These are phyloP conservation scores for Monodelphis domestica DNA, from an alignment of 2,797 vertebrate species.

Conservation along the genomic window DNA sequence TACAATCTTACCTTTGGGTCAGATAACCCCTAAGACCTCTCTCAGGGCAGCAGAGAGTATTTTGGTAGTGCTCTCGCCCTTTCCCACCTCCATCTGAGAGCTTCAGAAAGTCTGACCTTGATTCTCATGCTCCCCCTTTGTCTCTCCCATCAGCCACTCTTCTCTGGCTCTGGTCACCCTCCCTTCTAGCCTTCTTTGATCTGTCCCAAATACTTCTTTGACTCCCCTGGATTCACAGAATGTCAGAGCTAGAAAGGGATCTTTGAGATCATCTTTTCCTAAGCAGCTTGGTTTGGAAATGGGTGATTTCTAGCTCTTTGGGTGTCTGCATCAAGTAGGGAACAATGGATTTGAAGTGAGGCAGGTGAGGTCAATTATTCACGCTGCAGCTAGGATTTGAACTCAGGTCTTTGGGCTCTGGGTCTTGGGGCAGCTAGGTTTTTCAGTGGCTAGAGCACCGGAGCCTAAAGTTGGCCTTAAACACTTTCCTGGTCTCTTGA, in stretches of 20 bases:
- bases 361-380: background rate
- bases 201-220: background rate
- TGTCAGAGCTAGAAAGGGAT: background rate
- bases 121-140: constrained; percentile 4
- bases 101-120: constrained; percentile 8
- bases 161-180: background rate
- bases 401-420: background rate
- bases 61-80: background rate
- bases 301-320: background rate
- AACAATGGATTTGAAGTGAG: background rate
- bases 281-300: background rate
- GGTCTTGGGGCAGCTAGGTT: too few species aligned
- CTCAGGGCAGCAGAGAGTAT: constrained; percentile 8
- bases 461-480: too few species aligned
- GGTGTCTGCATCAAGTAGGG: background rate
- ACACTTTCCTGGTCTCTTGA: background rate
- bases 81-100: constrained; percentile 2
- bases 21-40: background rate
- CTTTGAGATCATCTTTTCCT: background rate
- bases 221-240: constrained; percentile 12
- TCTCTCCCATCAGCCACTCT: background rate
- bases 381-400: background rate
- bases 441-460: too few species aligned
- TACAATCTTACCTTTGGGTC: constrained; percentile 32
- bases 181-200: background rate